A percentile compares a stretch with the other conserved stretches of the same genome.
Evolutionary conservation across 2,797 vertebrate genomes (phyloP).

Genomic region (Hydrophis major): DNA sequence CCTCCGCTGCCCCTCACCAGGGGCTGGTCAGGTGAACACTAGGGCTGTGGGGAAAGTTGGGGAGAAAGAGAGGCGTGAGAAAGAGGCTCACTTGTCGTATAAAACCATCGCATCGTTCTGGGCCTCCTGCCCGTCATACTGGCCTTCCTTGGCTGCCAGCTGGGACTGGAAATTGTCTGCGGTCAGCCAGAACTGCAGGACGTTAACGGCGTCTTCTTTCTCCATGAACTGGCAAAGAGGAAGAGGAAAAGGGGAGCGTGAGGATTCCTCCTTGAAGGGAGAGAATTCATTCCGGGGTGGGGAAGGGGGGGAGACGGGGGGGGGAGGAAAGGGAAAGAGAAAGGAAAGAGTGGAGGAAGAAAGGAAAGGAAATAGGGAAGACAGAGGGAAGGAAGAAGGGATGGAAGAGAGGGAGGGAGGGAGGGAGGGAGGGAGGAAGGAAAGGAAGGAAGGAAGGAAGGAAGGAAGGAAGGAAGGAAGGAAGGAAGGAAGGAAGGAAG

Average conservation of each 20-base stretch:
- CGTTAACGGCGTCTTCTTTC: slow-evolving; percentile 96
- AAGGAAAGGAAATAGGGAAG: too few species aligned
- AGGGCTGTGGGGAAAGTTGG: neutral
- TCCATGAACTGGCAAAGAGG: slow-evolving; percentile 88
- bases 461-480: too few species aligned
- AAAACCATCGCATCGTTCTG: slow-evolving; percentile 99
- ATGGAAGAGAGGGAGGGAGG: too few species aligned
- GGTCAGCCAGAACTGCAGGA: slow-evolving; percentile 97
- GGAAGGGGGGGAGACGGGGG: too few species aligned
- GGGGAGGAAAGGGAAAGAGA: too few species aligned
- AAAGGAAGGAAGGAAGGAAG: too few species aligned
- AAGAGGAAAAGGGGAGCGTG: slow-evolving; percentile 34
- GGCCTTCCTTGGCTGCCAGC: slow-evolving; percentile 94
- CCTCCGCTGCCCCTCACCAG: too few species aligned
- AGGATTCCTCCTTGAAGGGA: too few species aligned
- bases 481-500: too few species aligned
- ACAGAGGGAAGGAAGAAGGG: too few species aligned
- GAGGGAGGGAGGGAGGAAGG: too few species aligned
- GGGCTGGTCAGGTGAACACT: accelerated
- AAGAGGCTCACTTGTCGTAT: slow-evolving; percentile 89
- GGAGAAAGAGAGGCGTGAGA: neutral
- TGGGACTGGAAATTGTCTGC: slow-evolving; percentile 99
- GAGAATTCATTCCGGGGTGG: neutral
- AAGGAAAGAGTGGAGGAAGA: too few species aligned
- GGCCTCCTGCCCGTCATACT: slow-evolving; percentile 98